Base-by-base conservation (phyloP, 2,888 invertebrate species). In the Coelopa pilipes region DNA sequence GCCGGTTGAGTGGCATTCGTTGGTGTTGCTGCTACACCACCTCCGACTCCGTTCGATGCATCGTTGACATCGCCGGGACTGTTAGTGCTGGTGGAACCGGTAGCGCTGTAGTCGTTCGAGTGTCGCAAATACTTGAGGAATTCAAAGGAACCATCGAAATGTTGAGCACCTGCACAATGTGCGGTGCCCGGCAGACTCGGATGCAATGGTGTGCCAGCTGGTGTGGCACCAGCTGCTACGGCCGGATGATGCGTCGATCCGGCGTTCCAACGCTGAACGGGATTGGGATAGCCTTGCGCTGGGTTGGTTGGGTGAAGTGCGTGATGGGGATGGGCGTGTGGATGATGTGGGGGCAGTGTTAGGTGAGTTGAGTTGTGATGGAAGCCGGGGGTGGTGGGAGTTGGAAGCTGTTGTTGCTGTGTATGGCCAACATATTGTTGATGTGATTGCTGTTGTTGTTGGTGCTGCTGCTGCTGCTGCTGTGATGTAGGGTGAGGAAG, bases 141-240 rank as follows among this genome's bases (percentile, higher is more conserved):
- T 80, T 87, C 87, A 79, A 87, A 87, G 76, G 87, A 86, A 77
- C 87, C 86, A 79, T 87, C 86, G 70, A 87, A 87, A 70, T 86
- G 86, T 70, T 84, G 86, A 13, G 70, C 66, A 59, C 77, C 77
- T 70, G 79, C 70, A 57, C 15, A 34, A 34, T n/a, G n/a, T 7
- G 57, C 45, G 72, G 13, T 72, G 66, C 57, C 70, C 68, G 53
- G 75, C 55, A 60, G 63, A 34, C 68, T 70, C 34, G 34, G 34
- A 7, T 34, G 34, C 34, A 34, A 7, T 7, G 19, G 57, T 19
- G 68, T n/a, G 19, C 62, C 69, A 17, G 50, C 70, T 4, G 34
- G 34, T 34, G 34, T 34, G 34, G 34, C 34, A 2, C 34, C 34
- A 68, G 46, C 49, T 68, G 73, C 47, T 60, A 75, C 53, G 70